Evolutionary conservation across 2,113 vertebrate species (phyloP).

Genomic region (Pleuronectes platessa): DNA sequence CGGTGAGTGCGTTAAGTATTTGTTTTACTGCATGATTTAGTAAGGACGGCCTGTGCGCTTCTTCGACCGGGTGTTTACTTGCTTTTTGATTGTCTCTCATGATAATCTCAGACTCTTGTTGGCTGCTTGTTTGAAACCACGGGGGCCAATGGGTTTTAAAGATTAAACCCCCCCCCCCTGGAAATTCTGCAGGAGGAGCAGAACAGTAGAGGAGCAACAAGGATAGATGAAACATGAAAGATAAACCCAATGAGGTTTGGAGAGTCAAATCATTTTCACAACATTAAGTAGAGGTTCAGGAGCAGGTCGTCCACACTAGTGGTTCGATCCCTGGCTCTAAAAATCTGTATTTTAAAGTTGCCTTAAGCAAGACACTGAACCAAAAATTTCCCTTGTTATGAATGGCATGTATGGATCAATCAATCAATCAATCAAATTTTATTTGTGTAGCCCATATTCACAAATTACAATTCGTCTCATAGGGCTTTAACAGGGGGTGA

Average conservation of each 20-base stretch:
- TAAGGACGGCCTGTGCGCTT: conserved; percentile 14
- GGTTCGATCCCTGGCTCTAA: no score
- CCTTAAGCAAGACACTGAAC: no score
- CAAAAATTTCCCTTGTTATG: no score
- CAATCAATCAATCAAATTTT: no score
- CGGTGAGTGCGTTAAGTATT: conserved; percentile 50
- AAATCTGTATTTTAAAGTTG: no score
- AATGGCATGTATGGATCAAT: no score
- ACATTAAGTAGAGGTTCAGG: no score
- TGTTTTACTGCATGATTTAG: conserved; percentile 49
- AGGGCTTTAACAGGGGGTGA: no score
- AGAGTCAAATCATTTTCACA: background rate
- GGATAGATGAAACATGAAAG: background rate
- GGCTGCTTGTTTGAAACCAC: conserved; percentile 34
- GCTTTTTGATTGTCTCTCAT: conserved; percentile 43
- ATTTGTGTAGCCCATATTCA: no score
- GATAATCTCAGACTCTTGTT: conserved; percentile 31
- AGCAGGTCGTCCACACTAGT: no score
- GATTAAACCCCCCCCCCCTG: background rate
- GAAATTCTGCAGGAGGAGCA: background rate
- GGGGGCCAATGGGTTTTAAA: conserved; percentile 3
- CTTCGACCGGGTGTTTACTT: conserved; percentile 26
- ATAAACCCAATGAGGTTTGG: background rate
- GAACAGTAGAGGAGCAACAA: background rate
- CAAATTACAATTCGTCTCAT: no score